Conservation (phyloP, 1,140 invertebrate genomes). For the Aporrectodea caliginosa region DNA sequence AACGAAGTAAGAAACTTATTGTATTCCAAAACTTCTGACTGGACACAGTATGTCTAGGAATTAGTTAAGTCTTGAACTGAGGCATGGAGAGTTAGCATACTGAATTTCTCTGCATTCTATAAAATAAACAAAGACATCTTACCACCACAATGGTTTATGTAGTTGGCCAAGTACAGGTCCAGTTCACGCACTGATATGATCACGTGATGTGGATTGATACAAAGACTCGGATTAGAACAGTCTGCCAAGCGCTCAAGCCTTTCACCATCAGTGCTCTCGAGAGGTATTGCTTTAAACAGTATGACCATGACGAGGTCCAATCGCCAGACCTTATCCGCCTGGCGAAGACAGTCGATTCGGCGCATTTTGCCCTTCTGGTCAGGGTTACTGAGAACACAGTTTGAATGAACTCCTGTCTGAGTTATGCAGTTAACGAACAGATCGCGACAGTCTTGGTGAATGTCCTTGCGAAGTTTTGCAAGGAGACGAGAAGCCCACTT, state of each 20-base stretch:
- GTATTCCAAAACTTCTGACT: too few relatives aligned
- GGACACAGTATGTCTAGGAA: too few relatives aligned
- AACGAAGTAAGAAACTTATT: too few relatives aligned
- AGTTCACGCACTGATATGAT: slow-evolving; percentile 97
- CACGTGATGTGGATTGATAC: slow-evolving; percentile 99
- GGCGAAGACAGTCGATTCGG: slow-evolving; percentile 87
- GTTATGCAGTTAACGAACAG: slow-evolving; percentile 97
- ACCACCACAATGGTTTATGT: slow-evolving; percentile 69
- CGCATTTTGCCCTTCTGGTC: slow-evolving; percentile 99
- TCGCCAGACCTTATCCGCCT: slow-evolving; percentile 99
- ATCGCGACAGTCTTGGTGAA: slow-evolving; percentile 94
- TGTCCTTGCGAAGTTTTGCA: slow-evolving; percentile 75
- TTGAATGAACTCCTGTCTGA: slow-evolving; percentile 83
- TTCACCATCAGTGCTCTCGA: slow-evolving; percentile 99
- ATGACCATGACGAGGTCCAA: slow-evolving; percentile 99
- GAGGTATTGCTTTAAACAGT: slow-evolving; percentile 87
- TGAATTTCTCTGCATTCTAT: too few relatives aligned
- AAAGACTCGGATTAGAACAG: slow-evolving; percentile 90
- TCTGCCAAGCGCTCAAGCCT: slow-evolving; percentile 93
- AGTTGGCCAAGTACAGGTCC: slow-evolving; percentile 97
- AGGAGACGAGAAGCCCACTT: neutral
- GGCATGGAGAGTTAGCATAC: too few relatives aligned
- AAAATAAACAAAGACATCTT: too few relatives aligned
- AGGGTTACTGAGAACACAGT: slow-evolving; percentile 98
- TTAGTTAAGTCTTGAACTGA: too few relatives aligned